These are phyloP conservation scores for Delphinapterus leucas DNA, from an alignment of 2,113 vertebrate genomes.

Conservation along the genomic window DNA sequence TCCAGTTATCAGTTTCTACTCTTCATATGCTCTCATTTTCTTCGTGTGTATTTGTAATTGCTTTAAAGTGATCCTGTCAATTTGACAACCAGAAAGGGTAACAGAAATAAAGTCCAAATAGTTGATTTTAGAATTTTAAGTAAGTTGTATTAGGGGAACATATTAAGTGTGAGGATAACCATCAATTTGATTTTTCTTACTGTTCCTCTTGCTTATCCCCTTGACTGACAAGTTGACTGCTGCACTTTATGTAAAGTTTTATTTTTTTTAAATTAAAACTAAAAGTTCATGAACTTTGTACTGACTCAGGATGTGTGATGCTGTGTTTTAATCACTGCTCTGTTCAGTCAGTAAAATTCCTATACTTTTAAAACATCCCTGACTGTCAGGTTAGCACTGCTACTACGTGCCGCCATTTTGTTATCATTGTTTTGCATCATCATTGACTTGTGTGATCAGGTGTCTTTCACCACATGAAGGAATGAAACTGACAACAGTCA, in stretches of 20 bases:
- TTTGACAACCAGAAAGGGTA: background rate
- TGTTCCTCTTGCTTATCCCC: background rate
- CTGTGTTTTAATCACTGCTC: background rate
- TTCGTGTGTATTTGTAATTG: background rate
- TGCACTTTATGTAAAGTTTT: background rate
- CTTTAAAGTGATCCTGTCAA: background rate
- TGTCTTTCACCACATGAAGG: background rate
- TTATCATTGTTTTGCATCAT: background rate
- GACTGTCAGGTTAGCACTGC: background rate
- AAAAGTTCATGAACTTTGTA: background rate
- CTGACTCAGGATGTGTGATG: background rate
- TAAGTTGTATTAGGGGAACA: background rate
- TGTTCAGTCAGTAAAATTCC: background rate
- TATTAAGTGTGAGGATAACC: background rate
- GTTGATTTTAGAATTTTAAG: conserved; percentile 15
- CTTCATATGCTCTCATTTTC: background rate
- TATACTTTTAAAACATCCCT: background rate
- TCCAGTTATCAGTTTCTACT: background rate
- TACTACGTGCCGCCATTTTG: background rate
- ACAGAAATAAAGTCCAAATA: background rate
- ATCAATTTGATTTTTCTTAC: background rate
- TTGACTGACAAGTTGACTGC: background rate
- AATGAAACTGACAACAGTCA: background rate
- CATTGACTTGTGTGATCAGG: background rate
- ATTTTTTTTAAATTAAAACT: conserved; percentile 44